A percentile compares a stretch with the other conserved stretches of the same genome.
Conservation (phyloP, 2,113 vertebrate genomes). For the Entomyzon cyanotis region DNA sequence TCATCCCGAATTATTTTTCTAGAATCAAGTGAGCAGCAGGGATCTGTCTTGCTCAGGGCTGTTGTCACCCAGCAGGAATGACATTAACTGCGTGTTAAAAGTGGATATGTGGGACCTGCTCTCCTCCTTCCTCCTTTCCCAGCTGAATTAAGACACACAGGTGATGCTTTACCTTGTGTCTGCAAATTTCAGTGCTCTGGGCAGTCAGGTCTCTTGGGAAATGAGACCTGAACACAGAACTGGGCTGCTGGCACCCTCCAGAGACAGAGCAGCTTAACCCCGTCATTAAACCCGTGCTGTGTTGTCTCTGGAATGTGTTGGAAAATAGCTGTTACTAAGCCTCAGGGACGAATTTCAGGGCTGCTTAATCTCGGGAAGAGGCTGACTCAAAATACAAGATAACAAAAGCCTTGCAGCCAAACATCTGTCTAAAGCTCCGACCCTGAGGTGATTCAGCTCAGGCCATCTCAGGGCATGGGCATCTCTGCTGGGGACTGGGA, state of each 20-base stretch:
- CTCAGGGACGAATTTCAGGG: conserved; percentile 42
- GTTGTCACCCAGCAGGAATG: not conserved
- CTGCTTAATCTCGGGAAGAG: not conserved
- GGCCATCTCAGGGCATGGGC: not conserved
- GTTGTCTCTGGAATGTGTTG: not conserved
- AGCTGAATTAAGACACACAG: not conserved
- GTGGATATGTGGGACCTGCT: not conserved
- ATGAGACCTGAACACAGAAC: not conserved
- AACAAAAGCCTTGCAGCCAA: not conserved
- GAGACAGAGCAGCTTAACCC: not conserved
- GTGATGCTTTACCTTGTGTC: too few species aligned
- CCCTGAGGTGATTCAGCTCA: not conserved
- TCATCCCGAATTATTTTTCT: not conserved
- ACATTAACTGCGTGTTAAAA: not conserved
- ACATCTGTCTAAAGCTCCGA: not conserved
- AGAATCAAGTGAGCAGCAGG: not conserved
- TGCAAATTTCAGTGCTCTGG: not conserved
- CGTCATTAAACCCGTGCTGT: accelerated
- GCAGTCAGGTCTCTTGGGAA: not conserved
- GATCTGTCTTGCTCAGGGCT: accelerated
- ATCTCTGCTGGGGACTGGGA: not conserved
- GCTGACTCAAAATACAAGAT: not conserved
- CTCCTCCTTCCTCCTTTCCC: not conserved
- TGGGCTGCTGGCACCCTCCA: not conserved
- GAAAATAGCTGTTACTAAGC: not conserved